A percentile compares a stretch with the other conserved stretches of the same genome.
phyloP scores from a whole-genome alignment of 2,888 invertebrate species.

The Venusia cambrica region DNA sequence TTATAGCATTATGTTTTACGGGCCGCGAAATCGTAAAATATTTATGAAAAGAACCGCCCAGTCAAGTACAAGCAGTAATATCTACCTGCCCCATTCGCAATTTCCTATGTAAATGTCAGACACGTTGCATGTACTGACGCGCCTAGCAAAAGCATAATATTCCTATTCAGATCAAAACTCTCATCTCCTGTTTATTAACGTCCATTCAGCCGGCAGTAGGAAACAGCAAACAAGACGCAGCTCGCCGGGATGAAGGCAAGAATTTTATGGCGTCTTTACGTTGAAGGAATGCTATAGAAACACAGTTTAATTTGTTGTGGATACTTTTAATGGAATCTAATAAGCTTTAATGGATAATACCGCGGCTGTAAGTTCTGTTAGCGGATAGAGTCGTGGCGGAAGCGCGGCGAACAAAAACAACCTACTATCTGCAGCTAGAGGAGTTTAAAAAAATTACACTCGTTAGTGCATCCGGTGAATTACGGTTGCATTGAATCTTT shows the following conservation, averaged over 20 bases:
- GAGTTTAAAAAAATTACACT: slow-evolving; percentile 69
- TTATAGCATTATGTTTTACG: slow-evolving; percentile 1
- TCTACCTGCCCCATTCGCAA: slow-evolving; percentile 23
- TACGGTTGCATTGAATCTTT: slow-evolving; percentile 68
- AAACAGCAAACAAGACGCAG: slow-evolving; percentile 39
- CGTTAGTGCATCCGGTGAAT: slow-evolving; percentile 79
- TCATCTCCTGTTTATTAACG: slow-evolving; percentile 43
- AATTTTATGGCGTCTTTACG: slow-evolving; percentile 29
- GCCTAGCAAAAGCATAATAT: slow-evolving; percentile 28
- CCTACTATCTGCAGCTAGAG: slow-evolving; percentile 52
- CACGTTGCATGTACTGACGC: slow-evolving; percentile 25
- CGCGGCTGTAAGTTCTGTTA: slow-evolving; percentile 39
- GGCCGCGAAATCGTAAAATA: slow-evolving; percentile 29
- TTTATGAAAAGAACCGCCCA: slow-evolving; percentile 27
- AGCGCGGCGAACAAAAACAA: slow-evolving; percentile 64
- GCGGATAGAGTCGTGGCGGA: slow-evolving; percentile 58
- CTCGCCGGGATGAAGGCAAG: slow-evolving; percentile 25
- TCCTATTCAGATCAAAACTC: slow-evolving; percentile 46
- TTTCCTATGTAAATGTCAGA: slow-evolving; percentile 28
- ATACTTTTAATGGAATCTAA: slow-evolving; percentile 37
- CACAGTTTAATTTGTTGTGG: slow-evolving; percentile 32
- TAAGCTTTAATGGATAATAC: slow-evolving; percentile 39
- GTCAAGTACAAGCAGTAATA: slow-evolving; percentile 11
- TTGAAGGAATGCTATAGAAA: slow-evolving; percentile 31
- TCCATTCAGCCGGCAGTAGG: slow-evolving; percentile 39